phyloP scores from a whole-genome alignment of 2,113 vertebrate genomes.

The Salvator merianae region DNA sequence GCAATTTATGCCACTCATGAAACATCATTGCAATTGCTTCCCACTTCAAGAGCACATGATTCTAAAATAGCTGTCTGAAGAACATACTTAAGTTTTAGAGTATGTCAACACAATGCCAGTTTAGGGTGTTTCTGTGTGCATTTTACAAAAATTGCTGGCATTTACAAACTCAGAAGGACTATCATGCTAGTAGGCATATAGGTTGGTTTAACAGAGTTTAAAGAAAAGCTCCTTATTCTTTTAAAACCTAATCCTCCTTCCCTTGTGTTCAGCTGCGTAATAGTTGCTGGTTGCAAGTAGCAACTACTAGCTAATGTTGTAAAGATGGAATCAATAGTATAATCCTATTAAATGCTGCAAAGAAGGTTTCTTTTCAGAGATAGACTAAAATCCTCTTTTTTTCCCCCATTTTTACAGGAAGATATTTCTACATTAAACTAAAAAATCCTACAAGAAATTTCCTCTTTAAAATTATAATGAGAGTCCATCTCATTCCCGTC shows the following conservation, averaged over 20 bases:
- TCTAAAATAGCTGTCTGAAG: background rate
- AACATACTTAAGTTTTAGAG: conserved; percentile 33
- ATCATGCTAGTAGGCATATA: conserved; percentile 53
- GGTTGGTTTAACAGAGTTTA: conserved; percentile 53
- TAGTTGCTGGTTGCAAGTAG: conserved; percentile 62
- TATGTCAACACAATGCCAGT: conserved; percentile 20
- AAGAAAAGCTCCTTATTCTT: conserved; percentile 68
- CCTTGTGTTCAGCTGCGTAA: conserved; percentile 67
- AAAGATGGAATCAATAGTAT: conserved; percentile 74
- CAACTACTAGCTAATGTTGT: conserved; percentile 60
- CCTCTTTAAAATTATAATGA: conserved; percentile 37
- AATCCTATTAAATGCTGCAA: conserved; percentile 78
- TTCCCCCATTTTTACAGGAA: conserved; percentile 64
- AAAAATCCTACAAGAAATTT: conserved; percentile 43
- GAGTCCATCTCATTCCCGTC: conserved; percentile 15
- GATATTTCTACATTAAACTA: conserved; percentile 53
- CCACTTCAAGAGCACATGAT: background rate
- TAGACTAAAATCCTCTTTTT: conserved; percentile 72
- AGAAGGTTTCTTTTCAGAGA: conserved; percentile 71
- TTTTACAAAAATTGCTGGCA: conserved; percentile 34
- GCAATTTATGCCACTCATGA: conserved; percentile 11
- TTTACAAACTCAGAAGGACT: conserved; percentile 59
- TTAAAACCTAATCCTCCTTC: conserved; percentile 68
- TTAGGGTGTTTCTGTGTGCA: conserved; percentile 30
- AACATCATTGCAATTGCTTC: conserved; percentile 3